These are phyloP conservation scores for Polyploca ridens DNA, from an alignment of 2,888 invertebrate species.

Conservation along the genomic window DNA sequence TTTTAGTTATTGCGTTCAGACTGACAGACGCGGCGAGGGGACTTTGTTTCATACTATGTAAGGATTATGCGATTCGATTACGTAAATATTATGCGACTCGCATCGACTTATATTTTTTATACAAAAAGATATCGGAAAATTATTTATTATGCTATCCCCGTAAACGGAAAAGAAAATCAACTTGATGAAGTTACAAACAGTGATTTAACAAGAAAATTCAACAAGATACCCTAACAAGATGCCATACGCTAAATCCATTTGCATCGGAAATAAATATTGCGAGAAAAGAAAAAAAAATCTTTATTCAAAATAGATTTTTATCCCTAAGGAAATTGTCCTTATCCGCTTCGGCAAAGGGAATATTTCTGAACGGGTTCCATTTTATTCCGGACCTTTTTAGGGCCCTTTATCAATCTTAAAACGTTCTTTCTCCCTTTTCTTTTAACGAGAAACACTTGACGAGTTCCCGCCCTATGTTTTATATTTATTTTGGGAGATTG, in stretches of 20 bases:
- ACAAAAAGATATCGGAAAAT: neutral
- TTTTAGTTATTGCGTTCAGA: too few species aligned
- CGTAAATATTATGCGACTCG: neutral
- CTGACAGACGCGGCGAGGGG: too few species aligned
- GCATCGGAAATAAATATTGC: conserved; percentile 13
- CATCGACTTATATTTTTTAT: neutral
- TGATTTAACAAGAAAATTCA: conserved; percentile 5
- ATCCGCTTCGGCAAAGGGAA: conserved; percentile 20
- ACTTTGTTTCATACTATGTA: too few species aligned
- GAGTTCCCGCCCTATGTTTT: conserved; percentile 25
- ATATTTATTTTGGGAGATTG: conserved; percentile 25
- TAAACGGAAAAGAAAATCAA: neutral
- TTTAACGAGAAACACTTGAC: conserved; percentile 59
- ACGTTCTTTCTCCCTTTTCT: conserved; percentile 50
- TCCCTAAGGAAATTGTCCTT: conserved; percentile 18
- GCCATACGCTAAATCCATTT: conserved; percentile 14
- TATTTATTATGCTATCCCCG: neutral
- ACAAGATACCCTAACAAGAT: conserved; percentile 10
- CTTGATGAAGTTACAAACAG: neutral
- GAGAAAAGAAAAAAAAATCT: conserved; percentile 12
- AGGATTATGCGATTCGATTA: too few species aligned
- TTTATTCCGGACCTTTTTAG: conserved; percentile 38
- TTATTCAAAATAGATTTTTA: conserved; percentile 20
- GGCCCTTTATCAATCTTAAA: conserved; percentile 65
- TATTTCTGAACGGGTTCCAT: conserved; percentile 19